Base-by-base conservation (phyloP, 2,797 vertebrate genomes). In the Heterohyrax brucei region DNA sequence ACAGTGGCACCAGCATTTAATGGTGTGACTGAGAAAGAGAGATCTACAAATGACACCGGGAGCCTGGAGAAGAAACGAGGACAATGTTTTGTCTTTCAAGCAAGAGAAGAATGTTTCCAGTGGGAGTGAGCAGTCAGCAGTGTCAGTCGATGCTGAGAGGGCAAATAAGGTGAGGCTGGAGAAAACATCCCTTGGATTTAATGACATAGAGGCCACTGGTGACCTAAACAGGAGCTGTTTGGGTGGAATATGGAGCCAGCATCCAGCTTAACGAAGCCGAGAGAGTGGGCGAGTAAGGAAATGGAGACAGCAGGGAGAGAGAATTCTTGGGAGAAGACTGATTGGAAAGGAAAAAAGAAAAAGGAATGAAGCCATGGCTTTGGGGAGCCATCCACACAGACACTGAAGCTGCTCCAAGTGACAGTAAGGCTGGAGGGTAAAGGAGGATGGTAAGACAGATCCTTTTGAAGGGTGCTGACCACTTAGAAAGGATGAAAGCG, bases 61-160 rank as follows among this genome's bases (percentile, higher is more conserved):
- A 68, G 61, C 39, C 14, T 10, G 18, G 10, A 9, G n/a, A 68
- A 68, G 66, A 87, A 59, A 30, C 44, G 8, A 56, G 64, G 33
- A 84, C 14, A 80, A 64, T 16, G 39, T 80, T 85, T 66, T n/a
- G 33, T 56, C 75, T 89, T 83, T 62, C 83, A 73, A 68, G 9
- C 39, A 73, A 81, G 7, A n/a, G 68, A 10, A 86, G 78, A 66
- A 50, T 19, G 28, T 53, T 84, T 87, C 75, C 26, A 87, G 70
- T 70, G 96, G 48, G 50, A 66, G 16, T 16, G 26, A 46, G 39
- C 21, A 14, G 30, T 83, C 70, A 53, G 22, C 14, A 33, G 39
- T 30, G 22, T 46, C 70, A 18, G 53, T 19, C 16, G 21, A 73
- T 85, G 61, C 26, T 62, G 22, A 75, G 82, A 84, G 53, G 68